These are phyloP conservation scores for Apogon hyalosoma DNA, from an alignment of 2,797 vertebrate genomes.

Conservation along the genomic window DNA sequence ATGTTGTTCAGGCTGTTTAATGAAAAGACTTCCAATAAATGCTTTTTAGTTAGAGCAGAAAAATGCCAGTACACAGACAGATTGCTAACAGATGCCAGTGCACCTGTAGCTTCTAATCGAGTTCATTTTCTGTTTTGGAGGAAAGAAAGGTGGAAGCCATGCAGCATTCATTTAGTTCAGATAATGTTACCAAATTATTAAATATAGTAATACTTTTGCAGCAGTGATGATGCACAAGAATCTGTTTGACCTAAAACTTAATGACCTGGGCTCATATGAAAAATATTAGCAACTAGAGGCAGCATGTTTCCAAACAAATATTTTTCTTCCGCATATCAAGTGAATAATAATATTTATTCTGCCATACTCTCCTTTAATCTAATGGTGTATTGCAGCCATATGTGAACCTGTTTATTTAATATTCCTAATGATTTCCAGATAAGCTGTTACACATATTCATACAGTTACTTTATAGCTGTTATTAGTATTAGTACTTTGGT, in stretches of 20 bases:
- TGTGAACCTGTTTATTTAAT: background rate
- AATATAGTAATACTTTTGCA: slow-evolving; percentile 29
- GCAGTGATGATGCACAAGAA: slow-evolving; percentile 2
- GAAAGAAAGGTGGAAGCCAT: slow-evolving; percentile 38
- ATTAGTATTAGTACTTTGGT: slow-evolving; percentile 1
- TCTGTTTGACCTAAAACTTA: background rate
- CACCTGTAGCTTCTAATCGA: slow-evolving; percentile 78
- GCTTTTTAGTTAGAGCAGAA: slow-evolving; percentile 56
- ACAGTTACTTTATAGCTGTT: slow-evolving; percentile 13
- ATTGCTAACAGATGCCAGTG: slow-evolving; percentile 79
- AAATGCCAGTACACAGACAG: slow-evolving; percentile 62
- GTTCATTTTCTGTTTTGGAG: slow-evolving; percentile 55
- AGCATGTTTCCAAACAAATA: background rate
- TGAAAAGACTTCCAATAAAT: slow-evolving; percentile 61
- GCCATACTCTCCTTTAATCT: slow-evolving; percentile 2
- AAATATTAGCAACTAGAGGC: background rate
- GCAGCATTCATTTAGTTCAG: slow-evolving; percentile 36
- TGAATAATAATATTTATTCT: background rate
- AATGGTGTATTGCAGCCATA: background rate
- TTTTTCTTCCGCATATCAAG: no score
- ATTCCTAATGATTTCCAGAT: slow-evolving; percentile 14
- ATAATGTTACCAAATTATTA: slow-evolving; percentile 26
- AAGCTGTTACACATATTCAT: slow-evolving; percentile 1
- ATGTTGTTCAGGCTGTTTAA: slow-evolving; percentile 58
- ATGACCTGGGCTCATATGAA: background rate